Conservation (phyloP, 2,113 vertebrate species). For the Aptenodytes forsteri region DNA sequence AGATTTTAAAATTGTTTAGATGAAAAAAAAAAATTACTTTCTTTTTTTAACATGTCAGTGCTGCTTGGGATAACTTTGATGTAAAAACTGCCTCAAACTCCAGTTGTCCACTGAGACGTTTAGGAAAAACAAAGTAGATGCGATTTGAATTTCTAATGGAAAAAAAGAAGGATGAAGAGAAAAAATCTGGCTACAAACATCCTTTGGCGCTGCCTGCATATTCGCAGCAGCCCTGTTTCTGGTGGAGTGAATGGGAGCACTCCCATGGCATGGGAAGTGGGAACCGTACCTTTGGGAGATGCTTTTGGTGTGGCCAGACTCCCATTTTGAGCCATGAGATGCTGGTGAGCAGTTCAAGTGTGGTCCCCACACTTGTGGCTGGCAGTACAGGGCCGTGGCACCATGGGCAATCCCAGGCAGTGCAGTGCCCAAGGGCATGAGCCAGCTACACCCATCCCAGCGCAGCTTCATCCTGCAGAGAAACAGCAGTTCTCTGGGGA, state of each 20-base stretch:
- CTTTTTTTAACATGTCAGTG: background rate
- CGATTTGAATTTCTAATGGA: background rate
- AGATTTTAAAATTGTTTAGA: constrained; percentile 29
- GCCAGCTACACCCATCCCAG: background rate
- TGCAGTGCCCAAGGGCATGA: background rate
- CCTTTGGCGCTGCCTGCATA: background rate
- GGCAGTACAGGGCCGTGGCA: background rate
- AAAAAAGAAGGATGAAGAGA: background rate
- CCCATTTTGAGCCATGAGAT: background rate
- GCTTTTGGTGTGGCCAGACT: background rate
- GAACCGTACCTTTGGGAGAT: background rate
- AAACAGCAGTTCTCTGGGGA: background rate
- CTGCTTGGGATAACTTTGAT: constrained; percentile 42
- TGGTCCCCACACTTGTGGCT: background rate
- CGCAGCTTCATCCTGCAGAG: background rate
- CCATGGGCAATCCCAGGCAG: background rate
- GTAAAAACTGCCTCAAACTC: constrained; percentile 36
- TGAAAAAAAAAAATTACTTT: background rate
- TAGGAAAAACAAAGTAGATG: background rate
- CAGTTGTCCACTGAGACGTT: constrained; percentile 21
- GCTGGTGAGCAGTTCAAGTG: background rate
- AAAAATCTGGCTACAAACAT: background rate
- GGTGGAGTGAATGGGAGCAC: background rate
- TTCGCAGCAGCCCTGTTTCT: background rate
- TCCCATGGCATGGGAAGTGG: background rate